Evolutionary conservation across 2,113 vertebrate genomes (phyloP).

Genomic region (Sander vitreus): DNA sequence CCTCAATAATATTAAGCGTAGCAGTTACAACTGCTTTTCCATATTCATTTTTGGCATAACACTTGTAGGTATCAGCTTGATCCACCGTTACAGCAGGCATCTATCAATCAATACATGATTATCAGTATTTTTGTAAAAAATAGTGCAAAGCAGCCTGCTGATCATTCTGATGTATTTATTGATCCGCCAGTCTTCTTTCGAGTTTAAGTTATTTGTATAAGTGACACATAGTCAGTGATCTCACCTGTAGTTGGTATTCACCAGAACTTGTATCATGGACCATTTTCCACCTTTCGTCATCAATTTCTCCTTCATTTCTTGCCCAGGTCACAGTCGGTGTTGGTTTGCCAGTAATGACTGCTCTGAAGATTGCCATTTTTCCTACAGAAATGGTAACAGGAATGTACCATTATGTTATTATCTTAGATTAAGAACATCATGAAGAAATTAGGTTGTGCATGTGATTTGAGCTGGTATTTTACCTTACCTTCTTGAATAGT

Average conservation of each 20-base stretch:
- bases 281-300: slow-evolving; percentile 77
- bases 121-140: neutral
- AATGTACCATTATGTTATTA: neutral
- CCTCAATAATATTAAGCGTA: slow-evolving; percentile 88
- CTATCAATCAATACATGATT: slow-evolving; percentile 71
- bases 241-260: slow-evolving; percentile 89
- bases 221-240: neutral
- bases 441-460: neutral
- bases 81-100: slow-evolving; percentile 81
- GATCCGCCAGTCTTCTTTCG: neutral
- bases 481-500: slow-evolving; percentile 90
- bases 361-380: slow-evolving; percentile 88
- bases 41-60: slow-evolving; percentile 86
- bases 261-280: slow-evolving; percentile 50
- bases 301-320: slow-evolving; percentile 75
- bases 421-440: neutral
- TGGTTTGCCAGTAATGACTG: slow-evolving; percentile 86
- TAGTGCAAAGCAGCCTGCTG: neutral
- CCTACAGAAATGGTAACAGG: slow-evolving; percentile 76
- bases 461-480: neutral
- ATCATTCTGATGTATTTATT: neutral
- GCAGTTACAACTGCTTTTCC: slow-evolving; percentile 88
- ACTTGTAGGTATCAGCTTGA: slow-evolving; percentile 89
- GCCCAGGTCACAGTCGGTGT: slow-evolving; percentile 86
- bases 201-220: neutral